Base-by-base conservation (phyloP, 1,140 invertebrate genomes). In the Elymnias hypermnestra region DNA sequence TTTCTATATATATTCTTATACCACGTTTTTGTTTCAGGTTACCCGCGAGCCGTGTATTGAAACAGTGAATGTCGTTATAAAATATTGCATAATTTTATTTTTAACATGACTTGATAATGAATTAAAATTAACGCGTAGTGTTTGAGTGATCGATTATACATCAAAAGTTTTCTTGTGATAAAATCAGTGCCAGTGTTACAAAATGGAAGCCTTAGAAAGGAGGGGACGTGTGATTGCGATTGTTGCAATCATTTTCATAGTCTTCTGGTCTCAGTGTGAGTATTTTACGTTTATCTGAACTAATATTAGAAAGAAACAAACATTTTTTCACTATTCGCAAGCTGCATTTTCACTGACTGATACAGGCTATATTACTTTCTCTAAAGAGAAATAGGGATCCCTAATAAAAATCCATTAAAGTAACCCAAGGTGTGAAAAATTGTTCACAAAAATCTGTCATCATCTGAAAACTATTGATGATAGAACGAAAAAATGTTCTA, bases 181-280 rank as follows among this genome's bases (percentile, higher is more conserved):
- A 35, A 39, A 37, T 51, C 44, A 46, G 55, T 60, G 58, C 36
- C 35, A 50, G 54, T 57, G 50, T 50, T 57, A n/a, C 26, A 71
- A 59, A 70, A 83, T 83, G 79, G 79, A 82, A 64, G 79, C 75
- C 39, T 47, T 76, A 17, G 75, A 83, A 50, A 75, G 75, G 62
- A 66, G 75, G 57, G 65, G 72, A 36, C 72, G 60, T 35, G 2
- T 62, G 10, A 14, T 68, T 28, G 63, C 68, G 5, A 57, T 69
- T 9, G 49, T 59, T 1, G 59, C 63, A 2, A 59, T 79, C 15
- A 4, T 76, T 9, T 59, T 71, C 56, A 68, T 78, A 57, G 52
- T 72, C 1, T 72, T 82, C 54, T 72, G 64, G 62, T 74, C 70
- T n/a, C n/a, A n/a, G n/a, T n/a, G n/a, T n/a, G n/a, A n/a, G n/a